Evolutionary conservation across 1,140 invertebrate genomes (phyloP), one percentile per base, ranked within the genome.

Genomic region (Orius insidiosus): DNA sequence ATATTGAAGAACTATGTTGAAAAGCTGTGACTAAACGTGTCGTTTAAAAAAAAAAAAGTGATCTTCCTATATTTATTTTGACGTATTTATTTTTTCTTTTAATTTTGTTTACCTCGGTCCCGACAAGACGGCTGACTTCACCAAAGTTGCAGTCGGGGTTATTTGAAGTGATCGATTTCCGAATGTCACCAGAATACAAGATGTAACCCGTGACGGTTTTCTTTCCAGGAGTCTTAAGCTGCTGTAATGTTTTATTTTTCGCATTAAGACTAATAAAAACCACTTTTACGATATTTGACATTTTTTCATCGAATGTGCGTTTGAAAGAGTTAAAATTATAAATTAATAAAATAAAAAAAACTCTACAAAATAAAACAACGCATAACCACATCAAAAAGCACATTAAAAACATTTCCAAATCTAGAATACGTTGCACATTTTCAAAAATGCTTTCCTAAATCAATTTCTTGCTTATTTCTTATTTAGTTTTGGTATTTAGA

Each of bases 131-230:
- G 55, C 89, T 95, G 58, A 99, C 94, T 63, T 98, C 94, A 42
- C 95, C 95, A 68, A 98, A 98, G 15, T 79, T 80, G 42, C 83
- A 81, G 49, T 93, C 88, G 4, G 93, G 93, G 70, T 98, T 94
- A 59, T 85, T 75, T 56, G 80, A 67, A 60, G 88, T 75, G 61
- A 92, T 75, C 58, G 72, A 64, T 76, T 93, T 70, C 10, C 95
- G 72, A 32, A 95, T 80, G 68, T 98, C 95, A 61, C 90, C 85
- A 10, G 95, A 95, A 70, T 96, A 99, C 16, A 98, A 72, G 59
- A 98, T 98, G 66, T 98, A 99, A 8, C 94, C 94, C 56, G 90
- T 95, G 49, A 96, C 85, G 53, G 93, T 71, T n/a, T 18, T 11
- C 71, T 90, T 90, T 63, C 84, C 84, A 53, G 76, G 76, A 53